phyloP scores from a whole-genome alignment of 1,140 invertebrate species.

The Drosophila nasuta region DNA sequence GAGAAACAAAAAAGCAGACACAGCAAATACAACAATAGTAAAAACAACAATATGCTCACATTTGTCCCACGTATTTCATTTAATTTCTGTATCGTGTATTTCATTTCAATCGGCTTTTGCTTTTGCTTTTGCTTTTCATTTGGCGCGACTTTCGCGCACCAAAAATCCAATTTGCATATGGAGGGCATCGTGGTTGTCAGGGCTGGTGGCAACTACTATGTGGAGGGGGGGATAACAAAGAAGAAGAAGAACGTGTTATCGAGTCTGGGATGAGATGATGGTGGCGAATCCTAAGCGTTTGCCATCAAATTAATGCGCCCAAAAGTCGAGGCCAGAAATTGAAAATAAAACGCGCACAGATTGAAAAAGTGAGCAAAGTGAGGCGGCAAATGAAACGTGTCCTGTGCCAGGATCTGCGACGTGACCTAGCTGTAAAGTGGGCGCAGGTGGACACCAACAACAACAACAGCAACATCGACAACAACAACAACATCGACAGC shows the following conservation, averaged over 20 bases:
- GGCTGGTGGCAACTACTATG: slow-evolving; percentile 29
- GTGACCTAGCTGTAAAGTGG: slow-evolving; percentile 55
- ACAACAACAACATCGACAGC: not conserved
- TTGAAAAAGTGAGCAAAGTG: slow-evolving; percentile 76
- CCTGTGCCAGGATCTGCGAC: slow-evolving; percentile 45
- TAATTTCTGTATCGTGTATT: slow-evolving; percentile 76
- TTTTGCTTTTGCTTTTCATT: slow-evolving; percentile 72
- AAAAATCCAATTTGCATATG: slow-evolving; percentile 68
- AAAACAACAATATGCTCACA: slow-evolving; percentile 37
- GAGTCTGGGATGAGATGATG: not conserved
- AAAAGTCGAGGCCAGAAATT: slow-evolving; percentile 54
- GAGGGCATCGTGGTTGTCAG: slow-evolving; percentile 6
- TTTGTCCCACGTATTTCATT: slow-evolving; percentile 79
- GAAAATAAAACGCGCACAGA: slow-evolving; percentile 77
- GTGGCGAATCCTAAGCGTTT: slow-evolving; percentile 41
- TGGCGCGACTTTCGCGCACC: slow-evolving; percentile 71
- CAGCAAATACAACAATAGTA: slow-evolving; percentile 28
- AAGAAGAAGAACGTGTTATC: not conserved
- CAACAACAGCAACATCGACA: slow-evolving; percentile 15
- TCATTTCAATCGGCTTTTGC: slow-evolving; percentile 75
- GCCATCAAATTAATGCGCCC: slow-evolving; percentile 69
- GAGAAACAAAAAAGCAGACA: slow-evolving; percentile 13
- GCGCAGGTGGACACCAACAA: slow-evolving; percentile 47
- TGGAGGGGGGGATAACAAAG: not conserved
- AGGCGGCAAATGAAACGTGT: slow-evolving; percentile 71